These are phyloP conservation scores for Pollenia angustigena DNA, from an alignment of 2,888 invertebrate species.

Conservation along the genomic window DNA sequence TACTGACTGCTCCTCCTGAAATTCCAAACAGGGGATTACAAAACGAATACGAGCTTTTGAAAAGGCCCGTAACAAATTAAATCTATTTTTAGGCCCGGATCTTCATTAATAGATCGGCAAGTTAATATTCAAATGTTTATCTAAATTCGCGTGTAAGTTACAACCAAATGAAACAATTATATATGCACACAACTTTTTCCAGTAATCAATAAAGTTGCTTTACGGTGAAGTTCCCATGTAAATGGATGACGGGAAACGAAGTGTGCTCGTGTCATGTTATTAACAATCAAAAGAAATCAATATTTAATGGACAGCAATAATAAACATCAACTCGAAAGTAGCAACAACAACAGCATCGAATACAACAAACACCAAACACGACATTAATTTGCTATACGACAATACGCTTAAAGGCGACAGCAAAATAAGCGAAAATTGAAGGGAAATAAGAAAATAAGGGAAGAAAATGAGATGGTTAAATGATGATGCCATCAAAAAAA, in stretches of 20 bases:
- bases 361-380: no score
- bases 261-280: conserved; percentile 2
- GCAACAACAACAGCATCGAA: conserved; percentile 13
- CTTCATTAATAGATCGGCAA: no score
- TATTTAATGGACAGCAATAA: conserved; percentile 66
- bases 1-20: no score
- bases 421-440: conserved; percentile 14
- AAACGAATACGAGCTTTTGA: no score
- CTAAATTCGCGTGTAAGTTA: not conserved
- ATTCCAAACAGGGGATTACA: no score
- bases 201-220: no score
- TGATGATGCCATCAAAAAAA: conserved; percentile 24
- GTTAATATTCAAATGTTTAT: no score
- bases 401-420: conserved; percentile 52
- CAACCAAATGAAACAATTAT: not conserved
- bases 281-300: conserved; percentile 62
- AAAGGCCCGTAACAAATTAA: no score
- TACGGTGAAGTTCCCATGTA: no score
- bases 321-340: conserved; percentile 52
- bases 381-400: conserved; percentile 31
- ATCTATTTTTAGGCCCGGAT: no score
- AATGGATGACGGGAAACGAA: not conserved
- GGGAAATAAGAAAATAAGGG: conserved; percentile 2
- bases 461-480: conserved; percentile 22
- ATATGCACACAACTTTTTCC: not conserved